Evolutionary conservation across 2,797 vertebrate species (phyloP).

Genomic region (Pempheris klunzingeri): DNA sequence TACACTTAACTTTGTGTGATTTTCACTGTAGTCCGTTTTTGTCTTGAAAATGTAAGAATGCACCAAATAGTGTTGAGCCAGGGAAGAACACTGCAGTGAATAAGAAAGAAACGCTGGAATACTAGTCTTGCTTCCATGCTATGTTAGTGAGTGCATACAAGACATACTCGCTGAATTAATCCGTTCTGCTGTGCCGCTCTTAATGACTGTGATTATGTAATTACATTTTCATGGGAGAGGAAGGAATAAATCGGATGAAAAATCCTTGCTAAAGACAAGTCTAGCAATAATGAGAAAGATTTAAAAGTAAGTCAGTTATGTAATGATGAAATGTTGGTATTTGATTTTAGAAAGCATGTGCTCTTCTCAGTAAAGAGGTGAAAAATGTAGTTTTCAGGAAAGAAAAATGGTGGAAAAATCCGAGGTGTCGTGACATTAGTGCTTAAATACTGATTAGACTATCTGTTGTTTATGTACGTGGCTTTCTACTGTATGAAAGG

Average conservation of each 20-base stretch:
- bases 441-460: neutral
- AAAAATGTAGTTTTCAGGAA: neutral
- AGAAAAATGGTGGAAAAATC: neutral
- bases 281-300: neutral
- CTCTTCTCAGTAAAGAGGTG: neutral
- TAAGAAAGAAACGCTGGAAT: neutral
- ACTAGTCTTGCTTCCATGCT: neutral
- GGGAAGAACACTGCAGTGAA: neutral
- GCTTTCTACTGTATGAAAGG: neutral
- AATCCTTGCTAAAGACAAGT: neutral
- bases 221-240: slow-evolving; percentile 21
- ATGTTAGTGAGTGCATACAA: neutral
- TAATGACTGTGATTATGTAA: slow-evolving; percentile 46
- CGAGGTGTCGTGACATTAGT: neutral
- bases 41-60: neutral
- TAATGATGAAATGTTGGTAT: neutral
- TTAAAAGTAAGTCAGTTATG: slow-evolving; percentile 12
- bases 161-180: slow-evolving; percentile 19
- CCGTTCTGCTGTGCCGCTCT: slow-evolving; percentile 12
- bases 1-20: neutral
- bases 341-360: neutral
- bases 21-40: neutral
- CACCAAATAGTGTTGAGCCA: neutral
- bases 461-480: too few species aligned
- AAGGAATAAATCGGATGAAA: slow-evolving; percentile 8